Evolutionary conservation across 1,140 invertebrate genomes (phyloP), one percentile per base, ranked within the genome.

Genomic region (Nebria ingens): DNA sequence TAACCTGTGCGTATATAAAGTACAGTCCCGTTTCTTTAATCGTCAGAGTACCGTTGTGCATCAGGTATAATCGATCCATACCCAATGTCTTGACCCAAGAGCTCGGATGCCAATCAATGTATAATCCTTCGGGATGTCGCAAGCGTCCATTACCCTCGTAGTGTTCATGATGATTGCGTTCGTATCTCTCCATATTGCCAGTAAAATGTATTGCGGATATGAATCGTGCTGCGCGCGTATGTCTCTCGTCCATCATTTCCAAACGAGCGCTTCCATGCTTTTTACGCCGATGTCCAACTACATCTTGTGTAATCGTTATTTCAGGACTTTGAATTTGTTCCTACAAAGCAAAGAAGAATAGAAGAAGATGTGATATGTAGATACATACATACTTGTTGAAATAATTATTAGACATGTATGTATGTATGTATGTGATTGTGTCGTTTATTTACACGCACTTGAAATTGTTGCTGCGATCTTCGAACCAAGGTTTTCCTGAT

Each of bases 1-100:
- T 29, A 38, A 77, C 76, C 66, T 85, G 83, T 1, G 79, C 79
- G 63, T 84, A 84, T n/a, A 81, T 70, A 52, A 83, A 76, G 64
- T 84, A 85, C 2, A 85, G 62, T 40, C 83, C 82, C 15, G 74
- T 53, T 51, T 80, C 75, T 38, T 73, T 72, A 2, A 84, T 72
- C 0, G 74, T 77, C 1, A 83, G 59, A 11, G 68, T 64, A 2
- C 81, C 82, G 29, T 73, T 65, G 0, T 67, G 55, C 9, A 74
- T 56, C 1, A 61, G 56, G 56, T 79, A 75, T 17, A 73, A 56
- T 6, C 62, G 58, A 19, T 64, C 66, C 67, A 72, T 72, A 0
- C 67, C 69, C 2, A 72, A 63, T 21, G 68, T 62, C 2, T 65
- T 55, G 23, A 76, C 73, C 77, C 77, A 80, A 29, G 68, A 61